phyloP scores from a whole-genome alignment of 1,140 invertebrate species.

The Drosophila equinoxialis region DNA sequence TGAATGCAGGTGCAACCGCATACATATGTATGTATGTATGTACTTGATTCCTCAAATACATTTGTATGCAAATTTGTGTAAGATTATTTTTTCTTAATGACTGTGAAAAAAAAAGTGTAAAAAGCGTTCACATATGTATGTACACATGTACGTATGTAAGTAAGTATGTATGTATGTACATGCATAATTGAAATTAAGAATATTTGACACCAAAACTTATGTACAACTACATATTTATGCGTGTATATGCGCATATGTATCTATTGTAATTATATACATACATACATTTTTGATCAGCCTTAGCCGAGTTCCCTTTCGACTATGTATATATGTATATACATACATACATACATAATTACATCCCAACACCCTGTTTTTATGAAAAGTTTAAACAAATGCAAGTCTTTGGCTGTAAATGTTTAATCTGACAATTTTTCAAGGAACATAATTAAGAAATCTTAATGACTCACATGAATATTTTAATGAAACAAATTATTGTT shows the following conservation, averaged over 20 bases:
- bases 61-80: constrained; percentile 3
- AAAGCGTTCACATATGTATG: background rate
- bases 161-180: background rate
- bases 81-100: constrained; percentile 11
- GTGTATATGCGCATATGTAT: constrained; percentile 7
- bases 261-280: constrained; percentile 5
- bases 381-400: no score
- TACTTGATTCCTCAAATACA: background rate
- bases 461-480: no score
- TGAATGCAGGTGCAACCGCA: background rate
- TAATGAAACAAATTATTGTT: no score
- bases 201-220: background rate
- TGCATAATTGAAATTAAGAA: background rate
- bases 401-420: background rate
- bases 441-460: no score
- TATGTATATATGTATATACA: background rate
- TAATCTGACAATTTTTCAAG: no score
- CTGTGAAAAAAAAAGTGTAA: constrained; percentile 4
- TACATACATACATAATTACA: background rate
- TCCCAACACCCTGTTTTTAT: background rate
- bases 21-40: background rate
- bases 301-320: constrained; percentile 3
- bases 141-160: background rate
- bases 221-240: background rate
- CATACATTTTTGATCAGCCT: constrained; percentile 8